A percentile compares a stretch with the other conserved stretches of the same genome.
These are phyloP conservation scores for Hoplostethus atlanticus DNA, from an alignment of 2,797 vertebrate species.

Conservation along the genomic window DNA sequence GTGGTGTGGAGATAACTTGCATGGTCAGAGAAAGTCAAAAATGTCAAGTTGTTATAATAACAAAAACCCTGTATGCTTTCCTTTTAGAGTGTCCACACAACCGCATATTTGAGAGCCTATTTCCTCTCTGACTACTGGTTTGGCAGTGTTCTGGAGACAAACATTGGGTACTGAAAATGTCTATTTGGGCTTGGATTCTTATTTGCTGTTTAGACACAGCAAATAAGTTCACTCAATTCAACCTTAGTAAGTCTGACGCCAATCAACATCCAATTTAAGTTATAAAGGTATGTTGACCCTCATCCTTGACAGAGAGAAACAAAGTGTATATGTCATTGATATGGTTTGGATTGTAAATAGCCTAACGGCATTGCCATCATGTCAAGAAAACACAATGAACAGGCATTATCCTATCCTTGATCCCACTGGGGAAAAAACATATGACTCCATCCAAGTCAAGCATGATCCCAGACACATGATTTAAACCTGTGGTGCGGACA, in stretches of 20 bases:
- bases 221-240: conserved; percentile 79
- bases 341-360: background rate
- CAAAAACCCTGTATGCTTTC: conserved; percentile 68
- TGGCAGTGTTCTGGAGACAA: conserved; percentile 78
- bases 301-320: conserved; percentile 28
- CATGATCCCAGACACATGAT: conserved; percentile 57
- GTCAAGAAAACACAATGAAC: background rate
- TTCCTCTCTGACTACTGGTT: conserved; percentile 78
- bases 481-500: conserved; percentile 68
- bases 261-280: conserved; percentile 26
- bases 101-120: conserved; percentile 76
- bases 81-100: conserved; percentile 69
- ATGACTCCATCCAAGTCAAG: conserved; percentile 9
- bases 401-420: conserved; percentile 40
- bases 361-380: too few species aligned
- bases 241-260: conserved; percentile 61
- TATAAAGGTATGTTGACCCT: background rate
- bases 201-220: conserved; percentile 74
- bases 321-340: background rate
- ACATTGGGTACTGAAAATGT: conserved; percentile 79
- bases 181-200: conserved; percentile 76
- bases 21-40: conserved; percentile 26
- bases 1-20: conserved; percentile 15
- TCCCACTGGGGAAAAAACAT: conserved; percentile 34
- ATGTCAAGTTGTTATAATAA: conserved; percentile 55